Base-by-base conservation (phyloP, 2,888 invertebrate species). In the Galeruca laticollis region DNA sequence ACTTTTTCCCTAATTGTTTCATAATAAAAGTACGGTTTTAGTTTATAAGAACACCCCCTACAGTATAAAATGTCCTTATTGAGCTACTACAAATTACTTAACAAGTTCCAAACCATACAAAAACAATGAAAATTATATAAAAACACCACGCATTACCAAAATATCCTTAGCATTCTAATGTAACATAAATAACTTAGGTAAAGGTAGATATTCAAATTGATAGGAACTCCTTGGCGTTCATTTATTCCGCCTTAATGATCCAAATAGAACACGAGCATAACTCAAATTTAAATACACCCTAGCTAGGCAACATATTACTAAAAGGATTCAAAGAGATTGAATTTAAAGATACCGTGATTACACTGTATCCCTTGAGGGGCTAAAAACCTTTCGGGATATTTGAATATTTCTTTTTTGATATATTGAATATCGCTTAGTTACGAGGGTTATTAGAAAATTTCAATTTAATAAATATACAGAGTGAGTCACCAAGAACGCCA, bases 271-370 rank as follows among this genome's bases (percentile, higher is more conserved):
- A 71, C 71, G 68, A 59, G 68, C 71, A 71, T 71, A 67, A 68
- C 60, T 71, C 68, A 71, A 71, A 71, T 64, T 64, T 68, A 71
- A 71, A 71, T 71, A 71, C 68, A 71, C 71, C 68, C 67, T 68
- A 56, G 60, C 68, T 60, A 40, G 67, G 67, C 60, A 71, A 67
- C 56, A 49, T 59, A 68, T 62, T 68, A 69, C 69, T 69, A 59
- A 63, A 71, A 71, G 57, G 71, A 71, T 71, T 61, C 62, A 49
- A 60, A 67, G 33, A 71, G 73, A 73, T 73, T 71, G 71, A 64
- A 71, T 60, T 63, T 69, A 69, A 64, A 71, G 69, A 68, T 71
- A 60, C 51, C 67, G 67, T 73, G 73, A 73, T 71, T 73, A 73
- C 73, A 64, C 51, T 49, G 43, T 66, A 63, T 71, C 69, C 64